Conservation (phyloP, 2,888 invertebrate species). For the Sminthurinus aureus region DNA sequence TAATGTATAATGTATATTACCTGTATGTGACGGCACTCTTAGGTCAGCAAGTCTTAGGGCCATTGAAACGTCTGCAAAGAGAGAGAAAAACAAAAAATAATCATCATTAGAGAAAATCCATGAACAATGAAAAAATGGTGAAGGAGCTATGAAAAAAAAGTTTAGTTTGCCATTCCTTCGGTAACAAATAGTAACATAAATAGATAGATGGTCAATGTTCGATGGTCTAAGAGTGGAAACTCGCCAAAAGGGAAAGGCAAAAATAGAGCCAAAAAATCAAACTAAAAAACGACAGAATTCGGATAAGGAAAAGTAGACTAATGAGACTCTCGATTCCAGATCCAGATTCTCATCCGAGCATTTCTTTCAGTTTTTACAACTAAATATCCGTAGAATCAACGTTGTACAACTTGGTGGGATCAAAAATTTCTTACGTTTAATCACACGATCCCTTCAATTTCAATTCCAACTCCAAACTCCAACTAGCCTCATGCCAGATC, state of each 20-base stretch:
- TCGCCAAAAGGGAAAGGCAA: background rate
- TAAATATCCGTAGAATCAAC: too few relatives aligned
- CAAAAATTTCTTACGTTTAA: background rate
- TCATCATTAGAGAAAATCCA: slow-evolving; percentile 2
- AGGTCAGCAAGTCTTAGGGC: slow-evolving; percentile 76
- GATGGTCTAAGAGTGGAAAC: background rate
- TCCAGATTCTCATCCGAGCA: background rate
- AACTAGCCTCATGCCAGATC: too few relatives aligned
- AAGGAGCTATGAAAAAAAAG: background rate
- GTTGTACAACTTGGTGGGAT: background rate
- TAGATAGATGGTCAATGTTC: too few relatives aligned
- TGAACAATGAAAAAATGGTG: background rate
- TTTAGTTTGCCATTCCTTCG: too few relatives aligned
- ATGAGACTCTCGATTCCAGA: background rate
- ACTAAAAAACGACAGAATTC: background rate
- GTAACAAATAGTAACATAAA: too few relatives aligned
- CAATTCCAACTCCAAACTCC: too few relatives aligned
- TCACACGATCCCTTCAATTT: background rate
- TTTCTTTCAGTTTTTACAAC: background rate
- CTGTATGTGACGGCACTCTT: slow-evolving; percentile 80
- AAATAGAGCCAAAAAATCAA: background rate
- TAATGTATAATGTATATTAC: too few relatives aligned
- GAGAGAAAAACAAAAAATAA: background rate
- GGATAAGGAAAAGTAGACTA: background rate
- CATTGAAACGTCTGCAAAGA: slow-evolving; percentile 65